Conservation (phyloP, 2,113 vertebrate genomes). For the Connochaetes taurinus region DNA sequence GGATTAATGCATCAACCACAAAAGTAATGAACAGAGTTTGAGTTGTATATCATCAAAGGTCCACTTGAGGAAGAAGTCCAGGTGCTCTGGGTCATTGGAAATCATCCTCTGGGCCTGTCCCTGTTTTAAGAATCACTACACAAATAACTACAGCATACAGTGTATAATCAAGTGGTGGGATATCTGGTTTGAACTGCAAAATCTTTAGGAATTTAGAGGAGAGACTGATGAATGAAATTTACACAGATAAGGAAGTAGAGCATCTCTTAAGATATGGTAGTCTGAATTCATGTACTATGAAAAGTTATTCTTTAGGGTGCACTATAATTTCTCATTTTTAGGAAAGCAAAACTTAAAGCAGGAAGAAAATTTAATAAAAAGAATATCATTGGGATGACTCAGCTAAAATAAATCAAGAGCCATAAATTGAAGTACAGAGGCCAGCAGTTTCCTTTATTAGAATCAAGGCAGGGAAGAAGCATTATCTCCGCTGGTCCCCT, state of each 20-base stretch:
- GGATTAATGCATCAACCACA: not conserved
- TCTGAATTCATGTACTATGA: not conserved
- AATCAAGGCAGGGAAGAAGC: not conserved
- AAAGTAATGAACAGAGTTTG: not conserved
- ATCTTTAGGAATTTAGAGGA: not conserved
- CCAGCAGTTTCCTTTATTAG: constrained; percentile 14
- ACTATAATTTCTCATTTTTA: not conserved
- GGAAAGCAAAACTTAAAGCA: not conserved
- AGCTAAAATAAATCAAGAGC: not conserved
- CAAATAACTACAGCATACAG: not conserved
- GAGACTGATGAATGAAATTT: not conserved
- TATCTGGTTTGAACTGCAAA: not conserved
- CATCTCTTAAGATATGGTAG: not conserved
- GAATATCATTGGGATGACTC: not conserved
- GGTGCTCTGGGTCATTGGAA: not conserved
- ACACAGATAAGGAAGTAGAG: not conserved
- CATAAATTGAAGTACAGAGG: not conserved
- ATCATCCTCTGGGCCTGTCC: not conserved
- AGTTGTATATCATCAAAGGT: not conserved
- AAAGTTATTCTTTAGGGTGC: not conserved
- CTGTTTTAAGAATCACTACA: not conserved
- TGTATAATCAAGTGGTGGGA: not conserved
- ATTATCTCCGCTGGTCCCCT: not conserved
- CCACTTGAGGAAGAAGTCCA: not conserved
- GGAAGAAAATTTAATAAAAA: not conserved